phyloP scores from a whole-genome alignment of 2,797 vertebrate genomes.

The Gambusia yucatana region DNA sequence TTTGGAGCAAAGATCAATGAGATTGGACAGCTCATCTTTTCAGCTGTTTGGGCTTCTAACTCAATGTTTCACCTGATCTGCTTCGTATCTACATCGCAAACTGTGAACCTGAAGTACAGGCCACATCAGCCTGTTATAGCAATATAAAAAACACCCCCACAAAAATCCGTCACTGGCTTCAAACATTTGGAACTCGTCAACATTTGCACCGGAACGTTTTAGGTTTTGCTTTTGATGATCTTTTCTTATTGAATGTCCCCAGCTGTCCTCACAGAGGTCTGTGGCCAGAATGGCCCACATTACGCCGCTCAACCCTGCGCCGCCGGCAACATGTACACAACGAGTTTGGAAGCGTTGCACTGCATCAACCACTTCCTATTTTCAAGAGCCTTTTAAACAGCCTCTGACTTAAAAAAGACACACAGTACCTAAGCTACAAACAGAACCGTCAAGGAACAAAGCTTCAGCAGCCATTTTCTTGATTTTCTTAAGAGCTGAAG shows the following conservation, averaged over 20 bases:
- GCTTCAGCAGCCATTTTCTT: background rate
- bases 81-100: background rate
- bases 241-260: background rate
- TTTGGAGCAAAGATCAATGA: slow-evolving; percentile 1
- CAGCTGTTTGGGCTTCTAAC: background rate
- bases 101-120: background rate
- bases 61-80: background rate
- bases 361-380: background rate
- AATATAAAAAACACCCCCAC: background rate
- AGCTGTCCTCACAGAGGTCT: background rate
- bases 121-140: background rate
- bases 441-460: background rate
- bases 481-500: background rate
- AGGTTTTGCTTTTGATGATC: background rate
- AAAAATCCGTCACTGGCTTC: background rate
- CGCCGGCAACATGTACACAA: background rate
- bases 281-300: background rate
- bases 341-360: background rate
- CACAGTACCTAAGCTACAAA: background rate
- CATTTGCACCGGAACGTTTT: background rate
- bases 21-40: background rate
- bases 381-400: background rate
- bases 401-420: background rate
- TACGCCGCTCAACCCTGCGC: background rate
- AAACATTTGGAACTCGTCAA: background rate